Conservation (phyloP, 1,140 invertebrate genomes). For the Linepithema humile region DNA sequence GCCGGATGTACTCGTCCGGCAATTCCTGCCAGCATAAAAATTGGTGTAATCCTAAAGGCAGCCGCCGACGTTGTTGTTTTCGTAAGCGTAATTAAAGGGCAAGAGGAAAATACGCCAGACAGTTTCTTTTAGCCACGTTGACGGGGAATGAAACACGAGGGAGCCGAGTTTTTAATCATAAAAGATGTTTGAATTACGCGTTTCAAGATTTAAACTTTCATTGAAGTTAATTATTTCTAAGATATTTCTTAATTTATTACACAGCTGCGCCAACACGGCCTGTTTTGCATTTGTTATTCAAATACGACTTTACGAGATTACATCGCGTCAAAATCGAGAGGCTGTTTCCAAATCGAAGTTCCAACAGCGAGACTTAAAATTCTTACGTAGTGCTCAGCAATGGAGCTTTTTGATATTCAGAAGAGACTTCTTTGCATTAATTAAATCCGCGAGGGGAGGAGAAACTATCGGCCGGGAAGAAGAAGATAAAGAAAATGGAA, state of each 20-base stretch:
- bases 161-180: background rate
- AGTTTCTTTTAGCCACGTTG: background rate
- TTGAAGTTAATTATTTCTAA: background rate
- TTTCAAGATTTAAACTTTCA: background rate
- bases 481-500: conserved; percentile 28
- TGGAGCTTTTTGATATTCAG: conserved; percentile 29
- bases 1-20: background rate
- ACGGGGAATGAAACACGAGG: background rate
- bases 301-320: conserved; percentile 2
- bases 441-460: conserved; percentile 37
- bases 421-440: conserved; percentile 58
- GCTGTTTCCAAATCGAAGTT: conserved; percentile 39
- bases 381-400: conserved; percentile 14
- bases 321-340: conserved; percentile 29
- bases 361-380: conserved; percentile 27
- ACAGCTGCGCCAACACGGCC: background rate
- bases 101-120: background rate
- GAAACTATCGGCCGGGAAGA: conserved; percentile 1
- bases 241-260: conserved; percentile 7
- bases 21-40: conserved; percentile 10
- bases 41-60: conserved; percentile 26
- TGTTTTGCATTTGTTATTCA: conserved; percentile 15
- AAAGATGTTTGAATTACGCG: background rate
- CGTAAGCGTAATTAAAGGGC: conserved; percentile 10
- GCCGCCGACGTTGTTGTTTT: background rate